Percentiles rank a stretch among this genome's conserved stretches.
Conservation (phyloP, 2,888 invertebrate species). For the Gerosis bhagava region DNA sequence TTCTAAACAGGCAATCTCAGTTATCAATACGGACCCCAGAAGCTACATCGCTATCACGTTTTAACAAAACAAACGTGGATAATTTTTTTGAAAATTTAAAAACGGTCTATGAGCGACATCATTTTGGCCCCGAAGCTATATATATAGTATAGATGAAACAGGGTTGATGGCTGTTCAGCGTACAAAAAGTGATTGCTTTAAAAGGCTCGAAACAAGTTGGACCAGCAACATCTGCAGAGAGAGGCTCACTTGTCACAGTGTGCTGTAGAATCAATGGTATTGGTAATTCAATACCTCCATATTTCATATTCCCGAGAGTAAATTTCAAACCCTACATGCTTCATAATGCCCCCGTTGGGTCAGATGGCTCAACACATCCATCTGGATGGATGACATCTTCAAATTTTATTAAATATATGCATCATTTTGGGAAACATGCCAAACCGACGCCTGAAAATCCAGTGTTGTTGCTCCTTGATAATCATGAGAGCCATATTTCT, state of each 20-base stretch:
- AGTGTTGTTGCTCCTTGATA: slow-evolving; percentile 30
- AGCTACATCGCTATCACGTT: too few species aligned
- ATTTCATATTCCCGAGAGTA: neutral
- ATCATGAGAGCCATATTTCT: slow-evolving; percentile 30
- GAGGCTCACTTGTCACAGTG: neutral
- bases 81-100: too few species aligned
- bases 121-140: too few species aligned
- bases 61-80: too few species aligned
- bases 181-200: too few species aligned
- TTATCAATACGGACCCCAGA: too few species aligned
- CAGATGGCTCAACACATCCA: neutral
- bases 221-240: neutral
- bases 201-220: too few species aligned
- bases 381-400: slow-evolving; percentile 40
- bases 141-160: too few species aligned
- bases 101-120: too few species aligned
- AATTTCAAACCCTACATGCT: neutral
- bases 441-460: slow-evolving; percentile 28
- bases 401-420: slow-evolving; percentile 29
- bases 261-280: neutral
- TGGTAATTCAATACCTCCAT: neutral
- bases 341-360: neutral
- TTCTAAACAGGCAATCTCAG: too few species aligned
- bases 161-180: too few species aligned
- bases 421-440: slow-evolving; percentile 25